A percentile compares a stretch with the other conserved stretches of the same genome.
Evolutionary conservation across 2,888 invertebrate genomes (phyloP).

Genomic region (Rhynchonema sp.): DNA sequence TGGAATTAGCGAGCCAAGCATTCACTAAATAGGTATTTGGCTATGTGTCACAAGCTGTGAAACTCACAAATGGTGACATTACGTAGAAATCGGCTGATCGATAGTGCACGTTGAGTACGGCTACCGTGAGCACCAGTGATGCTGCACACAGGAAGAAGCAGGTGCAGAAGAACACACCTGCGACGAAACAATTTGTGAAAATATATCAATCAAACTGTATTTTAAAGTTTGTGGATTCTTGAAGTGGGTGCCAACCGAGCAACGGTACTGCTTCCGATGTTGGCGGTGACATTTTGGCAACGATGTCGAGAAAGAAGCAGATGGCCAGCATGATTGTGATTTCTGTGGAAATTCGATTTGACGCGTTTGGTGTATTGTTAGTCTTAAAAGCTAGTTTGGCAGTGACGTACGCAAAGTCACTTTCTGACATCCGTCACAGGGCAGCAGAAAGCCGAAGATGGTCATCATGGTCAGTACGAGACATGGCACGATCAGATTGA

Average conservation of each 20-base stretch:
- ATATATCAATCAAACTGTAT: no score
- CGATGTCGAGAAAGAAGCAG: slow-evolving; percentile 92
- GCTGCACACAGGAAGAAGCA: slow-evolving; percentile 16
- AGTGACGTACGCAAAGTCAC: slow-evolving; percentile 67
- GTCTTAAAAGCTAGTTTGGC: no score
- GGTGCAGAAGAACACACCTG: slow-evolving; percentile 15
- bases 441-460: slow-evolving; percentile 84
- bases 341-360: slow-evolving; percentile 15
- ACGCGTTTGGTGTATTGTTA: no score
- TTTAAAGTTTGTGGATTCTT: no score
- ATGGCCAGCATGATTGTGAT: slow-evolving; percentile 49
- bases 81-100: slow-evolving; percentile 12
- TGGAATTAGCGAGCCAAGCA: no score
- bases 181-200: not conserved
- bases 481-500: slow-evolving; percentile 96
- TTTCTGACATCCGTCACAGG: slow-evolving; percentile 96
- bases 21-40: no score
- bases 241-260: slow-evolving; percentile 51
- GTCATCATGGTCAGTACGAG: slow-evolving; percentile 97
- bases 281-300: slow-evolving; percentile 90
- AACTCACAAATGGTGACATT: slow-evolving; percentile 9
- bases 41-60: no score
- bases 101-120: slow-evolving; percentile 15
- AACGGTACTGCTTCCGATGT: slow-evolving; percentile 97
- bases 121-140: slow-evolving; percentile 14